Evolutionary conservation across 2,888 invertebrate species (phyloP).

Genomic region (Vannuccia rotundouncinata): DNA sequence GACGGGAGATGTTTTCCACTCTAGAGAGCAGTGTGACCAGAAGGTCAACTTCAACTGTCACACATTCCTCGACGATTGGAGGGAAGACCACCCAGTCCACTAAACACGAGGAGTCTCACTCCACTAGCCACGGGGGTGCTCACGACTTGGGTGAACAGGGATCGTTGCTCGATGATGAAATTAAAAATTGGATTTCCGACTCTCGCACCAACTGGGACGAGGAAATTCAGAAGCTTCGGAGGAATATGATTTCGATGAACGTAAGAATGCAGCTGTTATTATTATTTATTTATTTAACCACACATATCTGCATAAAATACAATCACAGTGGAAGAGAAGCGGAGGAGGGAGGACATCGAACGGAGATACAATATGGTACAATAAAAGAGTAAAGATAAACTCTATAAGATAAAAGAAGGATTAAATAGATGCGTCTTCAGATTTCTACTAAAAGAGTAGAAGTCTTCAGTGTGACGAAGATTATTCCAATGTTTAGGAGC

Average conservation of each 20-base stretch:
- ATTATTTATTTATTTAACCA: no score
- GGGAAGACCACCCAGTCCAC: background rate
- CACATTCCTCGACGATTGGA: background rate
- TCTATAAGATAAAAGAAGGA: no score
- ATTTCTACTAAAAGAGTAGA: no score
- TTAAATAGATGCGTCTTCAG: no score
- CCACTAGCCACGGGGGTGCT: background rate
- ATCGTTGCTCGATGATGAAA: slow-evolving; percentile 22
- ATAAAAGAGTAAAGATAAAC: no score
- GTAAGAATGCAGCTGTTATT: slow-evolving; percentile 1
- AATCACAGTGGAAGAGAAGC: no score
- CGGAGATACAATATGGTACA: no score
- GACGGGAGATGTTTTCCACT: slow-evolving; percentile 23
- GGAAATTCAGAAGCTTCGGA: slow-evolving; percentile 1
- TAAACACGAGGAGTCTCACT: background rate
- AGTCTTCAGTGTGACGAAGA: no score
- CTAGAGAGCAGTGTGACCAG: slow-evolving; percentile 10
- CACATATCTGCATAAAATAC: no score
- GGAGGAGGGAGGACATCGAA: no score
- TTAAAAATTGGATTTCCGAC: slow-evolving; percentile 18
- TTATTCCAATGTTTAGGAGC: no score
- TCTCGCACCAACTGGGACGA: slow-evolving; percentile 29
- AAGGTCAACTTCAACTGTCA: background rate
- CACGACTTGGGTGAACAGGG: background rate
- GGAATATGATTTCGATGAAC: background rate